Percentiles rank a stretch among this genome's conserved stretches.
Conservation (phyloP, 2,888 invertebrate species). For the Drosophila birchii region DNA sequence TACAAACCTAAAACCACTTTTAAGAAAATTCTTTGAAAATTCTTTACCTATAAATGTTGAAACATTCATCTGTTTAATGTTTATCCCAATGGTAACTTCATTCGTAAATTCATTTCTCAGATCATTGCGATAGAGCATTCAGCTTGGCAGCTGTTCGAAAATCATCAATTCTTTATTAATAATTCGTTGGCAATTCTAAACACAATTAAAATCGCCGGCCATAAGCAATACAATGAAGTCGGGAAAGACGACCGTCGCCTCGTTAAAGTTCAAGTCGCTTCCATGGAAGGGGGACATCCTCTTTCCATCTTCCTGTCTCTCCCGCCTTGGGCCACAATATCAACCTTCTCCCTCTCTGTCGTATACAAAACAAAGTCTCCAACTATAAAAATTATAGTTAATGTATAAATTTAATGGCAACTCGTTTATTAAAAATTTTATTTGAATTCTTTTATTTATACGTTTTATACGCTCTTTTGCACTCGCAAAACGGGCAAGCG, state of each 20-base stretch:
- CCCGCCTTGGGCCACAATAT: not conserved
- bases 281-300: slow-evolving; percentile 19
- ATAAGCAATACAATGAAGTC: slow-evolving; percentile 49
- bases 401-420: slow-evolving; percentile 85
- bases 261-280: slow-evolving; percentile 58
- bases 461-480: slow-evolving; percentile 78
- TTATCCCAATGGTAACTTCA: not conserved
- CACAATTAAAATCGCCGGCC: slow-evolving; percentile 60
- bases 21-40: not conserved
- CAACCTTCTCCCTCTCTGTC: slow-evolving; percentile 12
- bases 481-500: slow-evolving; percentile 51
- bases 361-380: slow-evolving; percentile 77
- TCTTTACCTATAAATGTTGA: not conserved
- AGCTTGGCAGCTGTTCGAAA: slow-evolving; percentile 7
- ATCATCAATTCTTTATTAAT: slow-evolving; percentile 29
- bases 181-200: slow-evolving; percentile 58
- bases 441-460: slow-evolving; percentile 83
- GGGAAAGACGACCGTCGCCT: slow-evolving; percentile 59
- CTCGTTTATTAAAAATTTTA: slow-evolving; percentile 85
- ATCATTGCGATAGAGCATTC: slow-evolving; percentile 13
- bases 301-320: slow-evolving; percentile 28
- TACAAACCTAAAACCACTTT: not conserved
- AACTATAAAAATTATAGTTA: slow-evolving; percentile 84
- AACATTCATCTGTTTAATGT: not conserved
- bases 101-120: not conserved